A percentile compares a stretch with the other conserved stretches of the same genome.
Conservation (phyloP, 2,113 vertebrate species). For the Oncorhynchus tshawytscha region DNA sequence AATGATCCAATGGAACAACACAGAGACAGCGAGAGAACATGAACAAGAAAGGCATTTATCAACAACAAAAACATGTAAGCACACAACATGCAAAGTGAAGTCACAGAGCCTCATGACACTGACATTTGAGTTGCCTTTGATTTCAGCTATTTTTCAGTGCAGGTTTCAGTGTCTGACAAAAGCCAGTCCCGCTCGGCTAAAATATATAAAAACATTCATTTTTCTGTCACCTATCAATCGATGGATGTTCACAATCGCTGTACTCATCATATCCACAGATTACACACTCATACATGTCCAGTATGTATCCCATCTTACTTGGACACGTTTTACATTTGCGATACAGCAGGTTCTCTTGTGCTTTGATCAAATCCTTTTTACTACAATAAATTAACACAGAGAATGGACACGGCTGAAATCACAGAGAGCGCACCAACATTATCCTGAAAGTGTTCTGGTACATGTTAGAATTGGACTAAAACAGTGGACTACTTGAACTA, state of each 20-base stretch:
- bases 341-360: conserved; percentile 25
- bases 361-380: conserved; percentile 25
- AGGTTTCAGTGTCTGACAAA: conserved; percentile 24
- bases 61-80: conserved; percentile 10
- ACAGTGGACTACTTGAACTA: not conserved
- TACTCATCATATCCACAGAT: not conserved
- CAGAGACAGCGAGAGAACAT: conserved; percentile 10
- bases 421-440: conserved; percentile 8
- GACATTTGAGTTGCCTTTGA: conserved; percentile 42
- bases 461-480: not conserved
- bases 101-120: conserved; percentile 18
- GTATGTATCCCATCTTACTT: too few relatives aligned
- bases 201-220: conserved; percentile 48
- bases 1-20: conserved; percentile 24
- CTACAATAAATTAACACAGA: conserved; percentile 13
- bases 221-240: conserved; percentile 29
- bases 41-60: conserved; percentile 15
- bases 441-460: not conserved
- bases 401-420: conserved; percentile 15
- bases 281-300: not conserved
- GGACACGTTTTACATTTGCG: not conserved
- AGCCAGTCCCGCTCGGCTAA: conserved; percentile 19
- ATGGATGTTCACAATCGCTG: not conserved
- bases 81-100: conserved; percentile 19
- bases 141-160: conserved; percentile 49